Base-by-base conservation (phyloP, 2,113 vertebrate genomes). In the Choloepus hoffmanni region DNA sequence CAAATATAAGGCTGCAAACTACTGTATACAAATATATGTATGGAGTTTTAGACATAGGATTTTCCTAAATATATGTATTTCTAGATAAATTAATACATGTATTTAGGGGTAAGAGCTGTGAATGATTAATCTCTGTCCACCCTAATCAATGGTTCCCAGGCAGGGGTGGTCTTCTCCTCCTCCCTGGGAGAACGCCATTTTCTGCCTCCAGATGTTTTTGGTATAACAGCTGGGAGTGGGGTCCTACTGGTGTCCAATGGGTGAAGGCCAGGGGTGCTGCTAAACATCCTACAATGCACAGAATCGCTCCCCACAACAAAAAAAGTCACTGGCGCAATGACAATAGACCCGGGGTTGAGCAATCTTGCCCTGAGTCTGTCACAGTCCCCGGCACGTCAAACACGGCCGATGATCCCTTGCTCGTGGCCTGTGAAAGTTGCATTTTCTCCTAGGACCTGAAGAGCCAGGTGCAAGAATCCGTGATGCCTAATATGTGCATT, bases 301-400 rank as follows among this genome's bases (percentile, higher is more conserved):
- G 1, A 2, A 45, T 0, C 33, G 1, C 13, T 3, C 1, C 10
- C 12, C 36, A 1, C 12, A 33, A 43, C 2, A 5, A 6, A 24
- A 8, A 33, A 16, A 85, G 68, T 21, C 23, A 28, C 40, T 68
- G 4, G 13, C 8, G 43, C 55, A 58, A 60, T 13, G 15, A 0
- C 45, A 12, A 1, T 13, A n/a, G 62, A 24, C 5, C 30, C 36
- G 6, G 43, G 1, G 2, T 7, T 62, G 24, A 79, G 16, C 65
- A 77, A 65, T 6, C 0, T 13, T 74, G 24, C 33, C 55, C 14
- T 65, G 50, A 89, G 21, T 90, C 14, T 36, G 13, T 90, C 9
- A 53, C 10, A 13, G 2, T 13, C 23, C 50, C 40, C 72, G 36
- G 7, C 7, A n/a, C 33, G n/a, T 55, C 40, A n/a, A 18, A 23